A percentile compares a stretch with the other conserved stretches of the same genome.
Conservation (phyloP, 2,888 invertebrate species). For the Doris montereyensis region DNA sequence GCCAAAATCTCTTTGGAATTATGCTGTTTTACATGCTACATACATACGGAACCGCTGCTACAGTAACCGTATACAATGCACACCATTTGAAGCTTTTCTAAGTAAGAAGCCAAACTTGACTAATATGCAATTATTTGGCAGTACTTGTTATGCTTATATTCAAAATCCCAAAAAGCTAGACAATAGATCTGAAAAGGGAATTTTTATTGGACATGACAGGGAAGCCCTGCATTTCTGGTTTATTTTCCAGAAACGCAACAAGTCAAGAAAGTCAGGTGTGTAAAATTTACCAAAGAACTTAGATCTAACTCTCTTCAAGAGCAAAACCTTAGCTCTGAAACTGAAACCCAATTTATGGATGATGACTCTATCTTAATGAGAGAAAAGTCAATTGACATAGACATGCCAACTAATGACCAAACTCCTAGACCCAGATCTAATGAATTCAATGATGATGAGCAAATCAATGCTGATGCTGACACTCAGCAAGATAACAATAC, state of each 20-base stretch:
- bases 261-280: constrained; percentile 24
- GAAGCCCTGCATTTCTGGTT: constrained; percentile 33
- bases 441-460: background rate
- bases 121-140: constrained; percentile 9
- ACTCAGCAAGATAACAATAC: background rate
- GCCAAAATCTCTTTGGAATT: constrained; percentile 45
- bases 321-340: no score
- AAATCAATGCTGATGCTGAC: background rate
- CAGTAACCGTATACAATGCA: constrained; percentile 17
- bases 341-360: no score
- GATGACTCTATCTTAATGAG: no score
- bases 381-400: no score
- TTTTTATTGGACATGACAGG: constrained; percentile 33
- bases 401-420: no score
- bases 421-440: background rate
- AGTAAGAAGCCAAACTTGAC: constrained; percentile 34
- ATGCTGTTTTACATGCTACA: constrained; percentile 42
- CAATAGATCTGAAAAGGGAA: constrained; percentile 31
- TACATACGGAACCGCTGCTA: constrained; percentile 45
- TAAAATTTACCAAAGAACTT: constrained; percentile 25
- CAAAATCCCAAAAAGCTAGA: no score
- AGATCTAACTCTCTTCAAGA: no score
- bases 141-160: constrained; percentile 5
- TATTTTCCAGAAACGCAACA: constrained; percentile 32
- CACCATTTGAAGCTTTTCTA: constrained; percentile 41